Base-by-base conservation (phyloP, 2,113 vertebrate species). In the Paramisgurnus dabryanus region DNA sequence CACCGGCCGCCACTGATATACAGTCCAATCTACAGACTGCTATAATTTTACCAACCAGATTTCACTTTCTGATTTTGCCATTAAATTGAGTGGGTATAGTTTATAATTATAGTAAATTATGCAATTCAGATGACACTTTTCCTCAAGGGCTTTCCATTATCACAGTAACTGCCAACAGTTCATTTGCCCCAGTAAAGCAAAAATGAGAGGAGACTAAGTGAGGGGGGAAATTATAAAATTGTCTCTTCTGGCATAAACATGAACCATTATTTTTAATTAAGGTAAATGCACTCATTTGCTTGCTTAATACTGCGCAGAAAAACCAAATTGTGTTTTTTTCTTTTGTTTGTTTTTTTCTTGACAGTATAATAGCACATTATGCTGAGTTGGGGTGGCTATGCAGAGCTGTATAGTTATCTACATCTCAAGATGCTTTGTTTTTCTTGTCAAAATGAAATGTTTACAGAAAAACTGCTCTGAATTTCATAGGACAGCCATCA, bases 251-350 rank as follows among this genome's bases (percentile, higher is more conserved):
- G 84, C 82, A 80, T 80, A 85, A 67, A 79, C 47, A 80, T 70
- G 82, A 66, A 81, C 57, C 47, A 85, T 86, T 77, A 74, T 67
- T 67, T 49, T 18, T 83, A 83, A 87, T 78, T 85, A 78, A 73
- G 71, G 57, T 53, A 47, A 84, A 83, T 82, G 13, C 78, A 70
- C 70, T 89, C 67, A 84, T 83, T 89, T 87, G 75, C 41, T 10
- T 77, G 63, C 84, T 86, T 81, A 89, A 88, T 83, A 83, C 64
- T 60, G 76, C 74, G 41, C 39, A 80, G 49, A 83, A 75, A 50
- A 27, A 58, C 17, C 63, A 85, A 88, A 89, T 87, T 61, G 73
- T 22, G 22, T 41, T 85, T 57, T 5, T 3, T 57, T 7, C n/a
- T 6, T 17, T 18, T 58, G n/a, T n/a, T 58, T 58, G 15, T 7